Percentiles rank a stretch among this genome's conserved stretches.
These are phyloP conservation scores for Eupsittula cactorum DNA, from an alignment of 2,113 vertebrate genomes.

Conservation along the genomic window DNA sequence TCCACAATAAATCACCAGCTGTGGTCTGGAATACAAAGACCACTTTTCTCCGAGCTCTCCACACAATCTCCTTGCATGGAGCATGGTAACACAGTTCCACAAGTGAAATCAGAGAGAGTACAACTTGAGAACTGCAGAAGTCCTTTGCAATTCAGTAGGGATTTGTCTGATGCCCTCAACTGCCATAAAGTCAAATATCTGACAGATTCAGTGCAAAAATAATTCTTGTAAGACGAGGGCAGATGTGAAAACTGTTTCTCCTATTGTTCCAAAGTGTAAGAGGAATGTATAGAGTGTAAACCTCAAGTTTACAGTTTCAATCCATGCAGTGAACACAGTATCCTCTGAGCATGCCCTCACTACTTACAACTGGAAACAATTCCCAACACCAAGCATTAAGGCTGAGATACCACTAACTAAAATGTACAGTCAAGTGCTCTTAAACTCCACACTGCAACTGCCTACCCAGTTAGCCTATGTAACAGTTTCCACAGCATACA, in stretches of 20 bases:
- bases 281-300: conserved; percentile 45
- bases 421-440: not conserved
- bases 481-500: not conserved
- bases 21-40: conserved; percentile 35
- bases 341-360: not conserved
- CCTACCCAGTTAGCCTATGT: not conserved
- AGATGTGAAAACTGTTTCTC: not conserved
- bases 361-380: not conserved
- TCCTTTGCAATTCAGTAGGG: not conserved
- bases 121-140: not conserved
- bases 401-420: not conserved
- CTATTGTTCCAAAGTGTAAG: not conserved
- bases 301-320: not conserved
- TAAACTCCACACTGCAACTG: not conserved
- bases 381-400: not conserved
- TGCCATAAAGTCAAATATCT: not conserved
- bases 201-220: conserved; percentile 12
- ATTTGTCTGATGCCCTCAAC: not conserved
- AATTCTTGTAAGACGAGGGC: not conserved
- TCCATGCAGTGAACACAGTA: not conserved
- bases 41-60: not conserved
- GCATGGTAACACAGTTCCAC: not conserved
- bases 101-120: not conserved
- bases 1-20: not conserved
- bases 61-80: not conserved